Base-by-base conservation (phyloP, 2,113 vertebrate genomes). In the Pleuronectes platessa region DNA sequence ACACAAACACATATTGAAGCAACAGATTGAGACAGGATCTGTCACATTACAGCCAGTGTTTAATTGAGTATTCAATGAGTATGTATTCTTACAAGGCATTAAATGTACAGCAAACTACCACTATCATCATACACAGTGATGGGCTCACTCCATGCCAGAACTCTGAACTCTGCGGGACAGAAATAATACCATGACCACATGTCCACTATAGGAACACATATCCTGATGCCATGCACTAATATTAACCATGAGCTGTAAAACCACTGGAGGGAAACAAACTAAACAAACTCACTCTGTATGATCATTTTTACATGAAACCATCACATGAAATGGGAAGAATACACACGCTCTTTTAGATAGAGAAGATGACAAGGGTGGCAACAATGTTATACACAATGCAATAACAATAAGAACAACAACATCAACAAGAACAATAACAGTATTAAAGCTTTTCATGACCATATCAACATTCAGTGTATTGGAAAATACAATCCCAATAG, bases 401-500 rank as follows among this genome's bases (percentile, higher is more conserved):
- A 81, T 51, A 72, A 90, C 84, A 64, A 83, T 78, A 86, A 89
- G 79, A 86, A 88, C 82, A 80, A 84, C 83, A 82, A 84, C 68
- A 86, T 82, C 70, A 79, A 90, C 83, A 63, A 92, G 74, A 88
- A 92, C 85, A 79, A 73, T 27, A 92, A 91, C 87, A 91, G 89
- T 92, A 93, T 93, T 93, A 93, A 92, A 93, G 93, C 93, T 93
- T 92, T 94, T 91, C 86, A 94, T 92, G 91, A 94, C 93, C 92
- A 92, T 92, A 92, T 92, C 89, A 92, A 94, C 93, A 93, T 93
- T 93, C 93, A 93, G 90, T 88, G 89, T 91, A 92, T 91, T 92
- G 91, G 90, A 91, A 92, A 94, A 89, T 91, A 93, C 89, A 90
- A 93, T 92, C 93, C 95, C 94, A 95, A 94, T 92, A 92, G 92